Conservation (phyloP, 2,113 vertebrate species). For the Micromys minutus region DNA sequence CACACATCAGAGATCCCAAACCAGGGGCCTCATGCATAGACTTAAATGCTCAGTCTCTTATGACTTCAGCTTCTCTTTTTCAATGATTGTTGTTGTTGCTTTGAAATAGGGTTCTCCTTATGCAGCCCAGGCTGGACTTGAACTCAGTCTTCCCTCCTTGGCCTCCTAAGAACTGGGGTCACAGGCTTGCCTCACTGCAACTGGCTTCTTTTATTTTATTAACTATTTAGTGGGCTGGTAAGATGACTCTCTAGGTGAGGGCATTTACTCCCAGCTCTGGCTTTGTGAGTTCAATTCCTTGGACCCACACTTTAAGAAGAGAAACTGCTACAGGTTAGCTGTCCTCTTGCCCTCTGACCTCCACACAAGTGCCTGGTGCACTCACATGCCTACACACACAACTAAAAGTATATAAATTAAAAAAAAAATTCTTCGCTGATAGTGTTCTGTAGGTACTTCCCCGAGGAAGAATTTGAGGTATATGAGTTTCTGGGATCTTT, state of each 20-base stretch:
- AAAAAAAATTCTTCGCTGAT: neutral
- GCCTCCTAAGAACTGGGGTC: neutral
- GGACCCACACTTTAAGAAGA: neutral
- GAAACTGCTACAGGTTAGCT: neutral
- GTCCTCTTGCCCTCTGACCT: neutral
- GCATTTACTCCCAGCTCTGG: neutral
- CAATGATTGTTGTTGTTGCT: neutral
- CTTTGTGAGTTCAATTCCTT: neutral
- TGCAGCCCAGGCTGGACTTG: neutral
- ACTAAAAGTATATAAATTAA: neutral
- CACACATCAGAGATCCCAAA: neutral
- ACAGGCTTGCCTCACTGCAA: neutral
- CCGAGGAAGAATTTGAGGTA: neutral
- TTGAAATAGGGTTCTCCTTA: neutral
- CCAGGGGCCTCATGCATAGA: neutral
- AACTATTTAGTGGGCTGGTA: neutral
- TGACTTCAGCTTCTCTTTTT: neutral
- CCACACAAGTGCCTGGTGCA: neutral
- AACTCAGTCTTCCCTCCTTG: neutral
- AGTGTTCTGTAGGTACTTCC: neutral
- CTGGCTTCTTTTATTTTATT: neutral
- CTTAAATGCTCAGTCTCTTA: neutral
- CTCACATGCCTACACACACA: neutral
- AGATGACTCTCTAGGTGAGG: neutral
- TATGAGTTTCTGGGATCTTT: neutral